Conservation (phyloP, 1,140 invertebrate species). For the Drosophila sulfurigaster region DNA sequence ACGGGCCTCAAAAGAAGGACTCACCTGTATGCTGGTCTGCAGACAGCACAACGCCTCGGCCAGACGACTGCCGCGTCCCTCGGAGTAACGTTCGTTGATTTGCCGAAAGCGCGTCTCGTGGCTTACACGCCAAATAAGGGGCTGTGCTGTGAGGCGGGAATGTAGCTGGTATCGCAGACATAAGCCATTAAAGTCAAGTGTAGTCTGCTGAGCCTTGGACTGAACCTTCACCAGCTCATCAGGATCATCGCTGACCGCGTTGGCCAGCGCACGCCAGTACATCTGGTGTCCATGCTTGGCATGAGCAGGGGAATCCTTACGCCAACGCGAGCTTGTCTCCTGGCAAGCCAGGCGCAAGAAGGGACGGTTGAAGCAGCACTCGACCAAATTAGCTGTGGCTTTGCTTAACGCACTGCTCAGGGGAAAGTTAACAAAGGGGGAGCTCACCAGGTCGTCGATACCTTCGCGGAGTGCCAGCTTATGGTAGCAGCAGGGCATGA, state of each 20-base stretch:
- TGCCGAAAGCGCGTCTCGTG: constrained; percentile 52
- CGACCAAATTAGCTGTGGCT: not conserved
- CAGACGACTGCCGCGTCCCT: constrained; percentile 45
- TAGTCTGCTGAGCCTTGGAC: not conserved
- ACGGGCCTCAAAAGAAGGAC: constrained; percentile 14
- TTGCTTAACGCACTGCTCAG: constrained; percentile 84
- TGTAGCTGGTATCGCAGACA: constrained; percentile 35
- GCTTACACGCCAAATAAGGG: constrained; percentile 29
- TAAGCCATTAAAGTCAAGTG: constrained; percentile 30
- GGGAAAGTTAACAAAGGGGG: constrained; percentile 88
- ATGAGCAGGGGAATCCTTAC: constrained; percentile 31
- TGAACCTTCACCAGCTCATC: constrained; percentile 51
- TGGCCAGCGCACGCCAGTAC: constrained; percentile 66
- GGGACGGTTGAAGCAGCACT: constrained; percentile 86
- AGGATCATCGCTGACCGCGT: constrained; percentile 38
- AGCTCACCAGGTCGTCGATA: not conserved
- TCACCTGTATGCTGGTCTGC: constrained; percentile 79
- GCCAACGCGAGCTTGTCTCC: constrained; percentile 67
- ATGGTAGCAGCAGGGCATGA: constrained; percentile 95
- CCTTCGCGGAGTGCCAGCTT: constrained; percentile 86
- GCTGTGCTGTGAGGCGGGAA: constrained; percentile 6
- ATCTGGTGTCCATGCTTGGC: constrained; percentile 62
- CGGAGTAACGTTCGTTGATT: constrained; percentile 41
- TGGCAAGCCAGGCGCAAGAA: constrained; percentile 89
- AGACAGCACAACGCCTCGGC: constrained; percentile 74